Base-by-base conservation (phyloP, 2,113 vertebrate species). In the Tamias sibiricus region DNA sequence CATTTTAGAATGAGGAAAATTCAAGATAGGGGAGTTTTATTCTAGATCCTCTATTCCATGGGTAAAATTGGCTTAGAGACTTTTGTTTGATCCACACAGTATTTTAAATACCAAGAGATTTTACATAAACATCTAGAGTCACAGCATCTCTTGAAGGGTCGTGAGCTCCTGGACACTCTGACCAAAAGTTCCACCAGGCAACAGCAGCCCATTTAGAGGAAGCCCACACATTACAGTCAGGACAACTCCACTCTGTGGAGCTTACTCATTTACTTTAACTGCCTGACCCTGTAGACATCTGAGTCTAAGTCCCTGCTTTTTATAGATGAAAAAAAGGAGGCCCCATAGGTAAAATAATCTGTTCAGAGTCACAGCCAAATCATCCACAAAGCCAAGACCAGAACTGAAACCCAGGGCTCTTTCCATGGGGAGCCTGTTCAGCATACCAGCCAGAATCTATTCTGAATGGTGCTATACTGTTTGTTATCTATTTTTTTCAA, bases 1-100 rank as follows among this genome's bases (percentile, higher is more conserved):
- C 66, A 49, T 83, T 89, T 95, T 82, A 71, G 54, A 75, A 69
- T 68, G 13, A 81, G 71, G 26, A 52, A 92, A 76, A 75, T 80
- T 75, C 42, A 75, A 47, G 52, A 7, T 80, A 9, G 7, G 49
- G 37, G 8, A 5, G 37, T 44, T 8, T 32, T 72, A 49, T 52
- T 54, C n/a, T 57, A 26, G 52, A 90, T 86, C 40, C 35, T 95
- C 52, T 75, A 44, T 4, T 81, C 69, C 44, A 30, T 24, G 13
- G 16, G 2, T 62, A 64, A 66, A 77, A 80, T 35, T 90, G 62
- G 19, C 30, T 95, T 87, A 87, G 83, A 87, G 17, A 74, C 59
- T 57, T 82, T 74, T 75, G 32, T 74, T 82, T 87, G 44, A 68
- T 4, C 20, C 44, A 68, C 17, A 81, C 0, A 8, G 32, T 52